These are phyloP conservation scores for Limosa lapponica DNA, from an alignment of 2,797 vertebrate genomes.

Conservation along the genomic window DNA sequence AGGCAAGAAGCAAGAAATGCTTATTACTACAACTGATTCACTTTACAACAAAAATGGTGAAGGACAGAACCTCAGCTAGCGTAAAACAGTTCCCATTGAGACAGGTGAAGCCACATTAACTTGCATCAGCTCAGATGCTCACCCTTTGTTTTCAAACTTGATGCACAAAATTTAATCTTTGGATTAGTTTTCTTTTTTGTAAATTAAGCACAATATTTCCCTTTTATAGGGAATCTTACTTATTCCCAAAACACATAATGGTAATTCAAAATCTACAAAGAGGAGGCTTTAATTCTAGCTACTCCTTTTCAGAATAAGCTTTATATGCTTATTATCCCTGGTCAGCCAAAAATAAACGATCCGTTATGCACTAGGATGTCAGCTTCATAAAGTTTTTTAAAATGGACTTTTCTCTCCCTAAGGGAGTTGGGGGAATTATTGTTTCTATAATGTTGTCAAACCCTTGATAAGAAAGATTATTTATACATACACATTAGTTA, in stretches of 20 bases:
- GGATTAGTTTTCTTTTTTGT: background rate
- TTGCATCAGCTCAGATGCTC: background rate
- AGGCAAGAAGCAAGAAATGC: background rate
- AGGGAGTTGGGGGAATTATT: background rate
- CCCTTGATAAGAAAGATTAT: background rate
- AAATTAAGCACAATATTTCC: background rate
- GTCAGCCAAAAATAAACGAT: background rate
- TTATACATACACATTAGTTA: background rate
- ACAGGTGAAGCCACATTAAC: background rate
- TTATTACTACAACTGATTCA: background rate
- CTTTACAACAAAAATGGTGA: background rate
- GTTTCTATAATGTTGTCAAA: background rate
- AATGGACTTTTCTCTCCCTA: background rate
- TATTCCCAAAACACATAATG: background rate
- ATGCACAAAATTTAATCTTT: background rate
- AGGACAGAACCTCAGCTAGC: background rate
- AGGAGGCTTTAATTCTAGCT: background rate
- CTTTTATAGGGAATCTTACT: background rate
- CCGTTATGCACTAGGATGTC: background rate
- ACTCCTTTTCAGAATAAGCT: background rate
- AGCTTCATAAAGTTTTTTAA: background rate
- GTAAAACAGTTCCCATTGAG: background rate
- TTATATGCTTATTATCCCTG: background rate
- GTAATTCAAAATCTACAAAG: background rate
- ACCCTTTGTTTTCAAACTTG: background rate